These are phyloP conservation scores for Pyrgus malvae DNA, from an alignment of 2,888 invertebrate species.

Conservation along the genomic window DNA sequence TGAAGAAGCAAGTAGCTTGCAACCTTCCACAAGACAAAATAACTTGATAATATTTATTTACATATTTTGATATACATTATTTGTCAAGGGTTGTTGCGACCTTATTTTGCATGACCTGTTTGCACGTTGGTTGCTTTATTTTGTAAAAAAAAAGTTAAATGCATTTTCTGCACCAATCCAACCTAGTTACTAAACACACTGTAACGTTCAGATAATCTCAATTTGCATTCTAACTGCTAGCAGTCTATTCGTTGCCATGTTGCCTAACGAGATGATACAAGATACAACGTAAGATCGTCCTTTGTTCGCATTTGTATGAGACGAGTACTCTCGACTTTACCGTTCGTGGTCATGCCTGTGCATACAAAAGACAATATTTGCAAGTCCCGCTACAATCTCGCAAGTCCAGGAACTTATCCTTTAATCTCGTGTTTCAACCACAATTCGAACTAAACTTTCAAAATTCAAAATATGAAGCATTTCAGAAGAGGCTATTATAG, in stretches of 20 bases:
- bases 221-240: not conserved
- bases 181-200: not conserved
- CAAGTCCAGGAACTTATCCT: slow-evolving; percentile 19
- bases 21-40: no score
- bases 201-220: not conserved
- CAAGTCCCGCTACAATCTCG: slow-evolving; percentile 25
- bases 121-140: no score
- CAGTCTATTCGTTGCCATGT: slow-evolving; percentile 3
- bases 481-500: no score
- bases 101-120: no score
- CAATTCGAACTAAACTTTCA: slow-evolving; percentile 1
- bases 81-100: no score
- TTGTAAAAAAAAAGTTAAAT: no score
- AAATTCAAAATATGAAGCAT: no score
- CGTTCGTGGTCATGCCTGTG: slow-evolving; percentile 20
- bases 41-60: no score
- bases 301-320: slow-evolving; percentile 26
- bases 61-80: no score
- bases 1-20: no score
- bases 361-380: slow-evolving; percentile 27
- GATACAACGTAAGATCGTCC: slow-evolving; percentile 24
- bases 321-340: slow-evolving; percentile 8
- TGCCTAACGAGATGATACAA: slow-evolving; percentile 14
- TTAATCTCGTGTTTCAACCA: slow-evolving; percentile 1
- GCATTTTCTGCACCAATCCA: no score